Base-by-base conservation (phyloP, 2,888 invertebrate genomes). In the Harmothoe impar region DNA sequence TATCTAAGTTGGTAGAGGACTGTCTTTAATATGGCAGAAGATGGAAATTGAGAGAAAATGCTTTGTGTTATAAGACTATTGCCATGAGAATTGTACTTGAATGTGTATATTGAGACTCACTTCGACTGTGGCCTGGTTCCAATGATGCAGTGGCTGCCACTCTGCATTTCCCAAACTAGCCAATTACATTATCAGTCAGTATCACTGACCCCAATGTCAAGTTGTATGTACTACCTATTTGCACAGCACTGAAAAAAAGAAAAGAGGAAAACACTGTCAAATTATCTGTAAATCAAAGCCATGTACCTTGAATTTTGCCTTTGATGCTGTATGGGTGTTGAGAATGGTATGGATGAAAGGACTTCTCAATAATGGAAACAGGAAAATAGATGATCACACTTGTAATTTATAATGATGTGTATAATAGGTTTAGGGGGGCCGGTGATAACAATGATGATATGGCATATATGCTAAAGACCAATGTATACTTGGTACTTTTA, bases 251-350 rank as follows among this genome's bases (percentile, higher is more conserved):
- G 20, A 62, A 7, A 62, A 62, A 62, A 12, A 20, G 62, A 62
- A 62, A 62, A 72, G 20, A n/a, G 29, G 31, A n/a, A 72, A 29
- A 72, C 29, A 29, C 72, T 72, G 72, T 72, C 20, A 72, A 72
- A 29, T 72, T 72, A 25, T 43, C 43, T 43, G 25, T 15, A 29
- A 72, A 72, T 29, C 72, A 72, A 72, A 72, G 72, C 72, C 72
- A 72, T 72, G 72, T 72, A 72, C n/a, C 72, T 72, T 72, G 72
- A 72, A 72, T 72, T 72, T 72, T 72, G 72, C 25, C n/a, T 23
- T 72, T 72, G 72, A 72, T 29, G 20, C 25, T 72, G 72, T 29
- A 29, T 29, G 72, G 25, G 25, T 29, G 72, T 72, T 12, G 72
- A 72, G 72, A 15, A 72, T 72, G 15, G 15, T 15, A 15, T 72